Evolutionary conservation across 2,113 vertebrate genomes (phyloP).

Genomic region (Arothron firmamentum): DNA sequence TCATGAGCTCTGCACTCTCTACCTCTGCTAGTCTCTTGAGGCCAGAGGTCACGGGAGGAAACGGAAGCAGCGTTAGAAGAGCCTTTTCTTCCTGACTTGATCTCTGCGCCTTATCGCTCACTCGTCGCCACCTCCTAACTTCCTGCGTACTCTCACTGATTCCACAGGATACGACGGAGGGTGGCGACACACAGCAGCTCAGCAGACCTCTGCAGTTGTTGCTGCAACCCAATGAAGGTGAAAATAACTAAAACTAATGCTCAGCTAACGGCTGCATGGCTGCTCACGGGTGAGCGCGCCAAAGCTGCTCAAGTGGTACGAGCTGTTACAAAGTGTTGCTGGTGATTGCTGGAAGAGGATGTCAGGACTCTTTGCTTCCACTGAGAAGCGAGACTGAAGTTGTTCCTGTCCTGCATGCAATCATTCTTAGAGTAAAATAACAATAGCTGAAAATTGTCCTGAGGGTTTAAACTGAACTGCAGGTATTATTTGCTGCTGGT

Average conservation of each 20-base stretch:
- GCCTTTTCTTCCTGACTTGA: conserved; percentile 49
- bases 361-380: conserved; percentile 45
- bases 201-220: too few species aligned
- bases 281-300: conserved; percentile 24
- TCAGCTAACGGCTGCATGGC: conserved; percentile 31
- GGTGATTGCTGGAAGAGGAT: conserved; percentile 27
- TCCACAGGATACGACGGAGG: neutral
- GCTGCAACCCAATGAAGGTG: conserved; percentile 4
- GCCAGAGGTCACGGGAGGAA: conserved; percentile 55
- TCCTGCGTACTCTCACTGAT: conserved; percentile 36
- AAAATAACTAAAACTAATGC: conserved; percentile 9
- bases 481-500: neutral
- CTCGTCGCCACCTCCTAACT: conserved; percentile 31
- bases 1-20: too few species aligned
- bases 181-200: too few species aligned
- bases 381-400: conserved; percentile 51
- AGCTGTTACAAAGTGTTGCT: conserved; percentile 11
- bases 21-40: conserved; percentile 1
- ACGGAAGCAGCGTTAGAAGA: conserved; percentile 58
- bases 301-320: conserved; percentile 17
- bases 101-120: conserved; percentile 53
- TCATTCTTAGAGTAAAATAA: too few species aligned
- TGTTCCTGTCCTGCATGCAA: conserved; percentile 8
- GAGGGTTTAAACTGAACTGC: conserved; percentile 2
- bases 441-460: too few species aligned